Evolutionary conservation across 2,797 vertebrate genomes (phyloP), one percentile per base, ranked within the genome.

Genomic region (Notolabrus celidotus): DNA sequence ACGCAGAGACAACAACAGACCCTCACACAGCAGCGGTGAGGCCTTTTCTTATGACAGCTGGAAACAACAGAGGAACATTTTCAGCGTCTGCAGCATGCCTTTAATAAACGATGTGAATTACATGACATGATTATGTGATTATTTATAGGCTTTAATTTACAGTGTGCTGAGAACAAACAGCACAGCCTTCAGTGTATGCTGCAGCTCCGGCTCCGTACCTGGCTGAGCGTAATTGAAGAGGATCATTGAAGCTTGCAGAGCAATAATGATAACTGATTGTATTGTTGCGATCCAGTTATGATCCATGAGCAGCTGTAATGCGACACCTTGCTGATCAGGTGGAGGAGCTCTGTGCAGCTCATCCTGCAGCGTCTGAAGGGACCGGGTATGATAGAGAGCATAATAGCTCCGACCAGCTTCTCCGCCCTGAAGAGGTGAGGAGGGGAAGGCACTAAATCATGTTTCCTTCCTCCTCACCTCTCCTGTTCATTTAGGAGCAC

Each of bases 401-500:
- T 79, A 88, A 89, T 78, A 83, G 77, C 70, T 78, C 42, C 46
- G 39, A 74, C 57, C 77, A 60, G 61, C 71, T 64, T 60, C 83
- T 80, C 82, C 57, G n/a, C 83, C 82, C 86, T 2, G 7, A 63
- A 82, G 76, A 86, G 58, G 49, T 65, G 56, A 70, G 59, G 50
- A 31, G 45, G 49, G 77, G 55, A 47, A 54, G 58, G 73, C 81
- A 71, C 68, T 87, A 88, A 84, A 91, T 91, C 81, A 86, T 80
- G 67, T 61, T 60, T 75, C 65, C 71, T 76, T 81, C 71, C 56
- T 73, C 58, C 60, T 80, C 27, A 22, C 61, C 53, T 63, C 50
- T 19, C 34, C 33, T 19, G 43, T 59, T 90, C 79, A 79, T 88
- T 86, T 85, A 72, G 68, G 77, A 63, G 64, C 69, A 49, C 51